Evolutionary conservation across 2,888 invertebrate genomes (phyloP).

Genomic region (Sminthurinus aureus): DNA sequence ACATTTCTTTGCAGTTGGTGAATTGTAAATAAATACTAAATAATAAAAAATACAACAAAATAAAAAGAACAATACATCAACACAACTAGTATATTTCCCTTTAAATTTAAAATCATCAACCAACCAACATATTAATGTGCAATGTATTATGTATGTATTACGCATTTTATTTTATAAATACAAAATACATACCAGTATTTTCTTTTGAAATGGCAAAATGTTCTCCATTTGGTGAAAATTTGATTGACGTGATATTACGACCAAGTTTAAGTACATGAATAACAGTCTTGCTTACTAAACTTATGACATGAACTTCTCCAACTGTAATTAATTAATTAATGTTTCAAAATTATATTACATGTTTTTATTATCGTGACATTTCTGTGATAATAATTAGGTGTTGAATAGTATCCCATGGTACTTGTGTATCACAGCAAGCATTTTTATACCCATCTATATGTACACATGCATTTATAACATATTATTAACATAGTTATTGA

Average conservation of each 20-base stretch:
- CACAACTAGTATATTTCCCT: too few relatives aligned
- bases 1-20: constrained; percentile 83
- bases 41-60: too few relatives aligned
- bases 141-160: not conserved
- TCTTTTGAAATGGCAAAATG: constrained; percentile 90
- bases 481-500: too few relatives aligned
- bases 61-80: too few relatives aligned
- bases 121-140: too few relatives aligned
- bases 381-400: too few relatives aligned
- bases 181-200: constrained; percentile 71
- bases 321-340: constrained; percentile 65
- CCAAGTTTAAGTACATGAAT: constrained; percentile 87
- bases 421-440: not conserved
- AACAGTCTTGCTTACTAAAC: constrained; percentile 81
- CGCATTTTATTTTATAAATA: not conserved
- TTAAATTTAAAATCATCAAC: too few relatives aligned
- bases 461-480: not conserved
- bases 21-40: constrained; percentile 83
- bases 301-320: constrained; percentile 85
- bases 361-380: not conserved
- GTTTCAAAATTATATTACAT: not conserved
- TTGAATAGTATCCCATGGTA: not conserved
- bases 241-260: constrained; percentile 75
- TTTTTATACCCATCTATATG: not conserved
- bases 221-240: constrained; percentile 93